Conservation (phyloP, 1,140 invertebrate species). For the Danaus melanippus region DNA sequence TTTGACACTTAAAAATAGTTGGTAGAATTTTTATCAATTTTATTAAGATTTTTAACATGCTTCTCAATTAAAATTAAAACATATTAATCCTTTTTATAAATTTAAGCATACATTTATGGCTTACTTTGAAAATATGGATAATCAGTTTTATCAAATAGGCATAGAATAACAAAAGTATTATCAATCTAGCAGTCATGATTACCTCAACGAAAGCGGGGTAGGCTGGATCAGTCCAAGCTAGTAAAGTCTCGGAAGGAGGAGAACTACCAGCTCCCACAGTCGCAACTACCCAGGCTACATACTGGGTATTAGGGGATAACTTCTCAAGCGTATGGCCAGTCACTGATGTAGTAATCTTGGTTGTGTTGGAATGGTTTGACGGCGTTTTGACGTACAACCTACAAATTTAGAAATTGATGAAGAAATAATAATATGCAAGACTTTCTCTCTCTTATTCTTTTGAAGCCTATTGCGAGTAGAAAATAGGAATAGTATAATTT, state of each 20-base stretch:
- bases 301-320: slow-evolving; percentile 83
- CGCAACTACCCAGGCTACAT: slow-evolving; percentile 82
- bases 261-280: slow-evolving; percentile 78
- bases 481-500: no score
- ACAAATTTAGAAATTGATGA: no score
- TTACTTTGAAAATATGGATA: no score
- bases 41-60: no score
- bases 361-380: slow-evolving; percentile 73
- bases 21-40: no score
- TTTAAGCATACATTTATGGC: no score
- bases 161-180: not conserved
- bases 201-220: slow-evolving; percentile 89
- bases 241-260: slow-evolving; percentile 82
- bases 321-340: slow-evolving; percentile 80
- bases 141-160: not conserved
- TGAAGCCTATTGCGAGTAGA: no score
- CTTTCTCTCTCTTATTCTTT: no score
- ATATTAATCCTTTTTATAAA: no score
- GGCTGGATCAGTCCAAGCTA: slow-evolving; percentile 89
- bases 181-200: slow-evolving; percentile 18
- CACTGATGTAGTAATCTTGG: slow-evolving; percentile 75
- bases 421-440: no score
- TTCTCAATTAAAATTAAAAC: no score
- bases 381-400: slow-evolving; percentile 80
- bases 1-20: no score